Evolutionary conservation across 1,140 invertebrate species (phyloP).

Genomic region (Ceratosolen solmsi): DNA sequence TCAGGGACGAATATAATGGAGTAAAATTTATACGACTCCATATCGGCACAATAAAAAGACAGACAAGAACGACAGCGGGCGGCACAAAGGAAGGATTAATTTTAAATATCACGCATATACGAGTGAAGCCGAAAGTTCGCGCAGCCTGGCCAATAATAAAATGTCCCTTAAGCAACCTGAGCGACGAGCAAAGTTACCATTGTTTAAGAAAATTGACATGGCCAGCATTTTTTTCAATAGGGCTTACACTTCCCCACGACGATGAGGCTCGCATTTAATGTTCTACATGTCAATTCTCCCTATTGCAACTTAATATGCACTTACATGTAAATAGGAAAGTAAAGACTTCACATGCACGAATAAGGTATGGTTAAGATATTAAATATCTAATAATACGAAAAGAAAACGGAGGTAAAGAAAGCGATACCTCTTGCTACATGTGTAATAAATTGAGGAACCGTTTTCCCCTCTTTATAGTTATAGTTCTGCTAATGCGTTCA

Average conservation of each 20-base stretch:
- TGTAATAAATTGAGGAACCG: no score
- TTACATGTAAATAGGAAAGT: no score
- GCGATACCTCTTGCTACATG: no score
- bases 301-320: no score
- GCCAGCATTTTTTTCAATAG: conserved; percentile 48
- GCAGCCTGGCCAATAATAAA: conserved; percentile 33
- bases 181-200: neutral
- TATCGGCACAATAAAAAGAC: conserved; percentile 72
- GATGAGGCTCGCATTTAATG: no score
- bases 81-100: conserved; percentile 73
- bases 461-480: no score
- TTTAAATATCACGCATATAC: conserved; percentile 69
- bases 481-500: no score
- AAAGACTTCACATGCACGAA: no score
- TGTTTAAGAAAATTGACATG: conserved; percentile 37
- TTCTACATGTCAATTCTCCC: no score
- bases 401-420: no score
- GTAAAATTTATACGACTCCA: conserved; percentile 72
- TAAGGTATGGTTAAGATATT: no score
- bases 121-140: conserved; percentile 56
- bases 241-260: neutral
- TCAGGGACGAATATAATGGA: conserved; percentile 66
- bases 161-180: conserved; percentile 33
- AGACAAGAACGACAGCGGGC: conserved; percentile 59
- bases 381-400: no score